Evolutionary conservation across 2,888 invertebrate species (phyloP).

Genomic region (Ethmia dodecea): DNA sequence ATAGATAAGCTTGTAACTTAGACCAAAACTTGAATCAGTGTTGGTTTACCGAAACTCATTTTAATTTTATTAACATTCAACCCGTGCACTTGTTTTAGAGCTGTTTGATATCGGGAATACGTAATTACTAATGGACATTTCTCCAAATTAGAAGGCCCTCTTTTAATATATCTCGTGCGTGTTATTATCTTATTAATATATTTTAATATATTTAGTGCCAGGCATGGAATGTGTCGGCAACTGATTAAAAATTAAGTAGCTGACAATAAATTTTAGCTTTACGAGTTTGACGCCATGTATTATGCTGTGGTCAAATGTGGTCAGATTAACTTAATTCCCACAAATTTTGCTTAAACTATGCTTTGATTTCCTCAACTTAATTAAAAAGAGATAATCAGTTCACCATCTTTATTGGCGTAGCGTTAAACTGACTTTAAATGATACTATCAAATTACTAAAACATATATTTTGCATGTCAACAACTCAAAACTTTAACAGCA

Average conservation of each 20-base stretch:
- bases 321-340: too few relatives aligned
- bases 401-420: too few relatives aligned
- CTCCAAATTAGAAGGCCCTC: conserved; percentile 36
- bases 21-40: too few relatives aligned
- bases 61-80: conserved; percentile 46
- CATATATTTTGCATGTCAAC: not conserved
- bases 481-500: not conserved
- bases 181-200: conserved; percentile 31
- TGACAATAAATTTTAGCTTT: conserved; percentile 29
- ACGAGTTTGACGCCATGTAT: conserved; percentile 8
- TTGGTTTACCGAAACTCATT: conserved; percentile 38
- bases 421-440: too few relatives aligned
- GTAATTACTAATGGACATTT: conserved; percentile 42
- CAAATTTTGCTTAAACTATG: too few relatives aligned
- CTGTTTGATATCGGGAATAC: conserved; percentile 38
- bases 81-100: conserved; percentile 30
- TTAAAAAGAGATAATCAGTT: too few relatives aligned
- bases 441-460: not conserved
- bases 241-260: conserved; percentile 35
- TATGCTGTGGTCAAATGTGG: conserved; percentile 8
- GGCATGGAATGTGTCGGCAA: conserved; percentile 21
- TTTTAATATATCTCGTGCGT: conserved; percentile 22
- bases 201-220: conserved; percentile 27
- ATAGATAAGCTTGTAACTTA: too few relatives aligned
- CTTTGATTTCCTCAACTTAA: too few relatives aligned